Base-by-base conservation (phyloP, 2,888 invertebrate species). In the Ormyrus rosae region DNA sequence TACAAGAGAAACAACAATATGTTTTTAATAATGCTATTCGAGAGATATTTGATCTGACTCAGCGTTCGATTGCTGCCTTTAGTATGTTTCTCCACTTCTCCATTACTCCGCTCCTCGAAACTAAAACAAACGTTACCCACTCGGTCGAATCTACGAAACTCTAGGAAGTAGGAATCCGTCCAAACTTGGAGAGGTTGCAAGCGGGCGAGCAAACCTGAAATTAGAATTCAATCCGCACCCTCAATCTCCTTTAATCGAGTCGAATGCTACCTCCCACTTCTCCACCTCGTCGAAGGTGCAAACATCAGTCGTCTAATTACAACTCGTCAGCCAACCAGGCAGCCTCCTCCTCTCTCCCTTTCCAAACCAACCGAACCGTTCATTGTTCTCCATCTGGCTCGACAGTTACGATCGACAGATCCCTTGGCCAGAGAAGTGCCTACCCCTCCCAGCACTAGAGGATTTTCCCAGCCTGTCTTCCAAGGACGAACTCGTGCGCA, bases 261-360 rank as follows among this genome's bases (percentile, higher is more conserved):
- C 60, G 53, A 74, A 76, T 56, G 71, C 48, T 63, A 34, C 34
- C 34, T 63, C 69, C 67, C 56, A 11, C 61, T 68, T 73, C 73
- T 11, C 34, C 50, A 48, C 10, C 48, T 70, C 51, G 51, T 58
- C 55, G 60, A 77, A 69, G 80, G 70, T 63, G 71, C 80, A 80
- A 80, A 75, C 71, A 80, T 80, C 80, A 71, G 61, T 56, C 53
- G 79, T 74, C 80, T 80, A 80, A 80, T 80, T 80, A 80, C 80
- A 71, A 80, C 67, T 60, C 63, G 70, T 64, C 63, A 69, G 48
- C 53, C 53, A 13, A 19, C 46, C 53, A 2, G 46, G 46, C 45
- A 10, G 48, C 11, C 9, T 10, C 55, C 53, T 34, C 10, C 48
- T 10, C 51, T 48, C 53, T 34, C 10, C 48, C 6, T 45, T n/a